phyloP scores from a whole-genome alignment of 2,888 invertebrate genomes.

The Xanthia togata region DNA sequence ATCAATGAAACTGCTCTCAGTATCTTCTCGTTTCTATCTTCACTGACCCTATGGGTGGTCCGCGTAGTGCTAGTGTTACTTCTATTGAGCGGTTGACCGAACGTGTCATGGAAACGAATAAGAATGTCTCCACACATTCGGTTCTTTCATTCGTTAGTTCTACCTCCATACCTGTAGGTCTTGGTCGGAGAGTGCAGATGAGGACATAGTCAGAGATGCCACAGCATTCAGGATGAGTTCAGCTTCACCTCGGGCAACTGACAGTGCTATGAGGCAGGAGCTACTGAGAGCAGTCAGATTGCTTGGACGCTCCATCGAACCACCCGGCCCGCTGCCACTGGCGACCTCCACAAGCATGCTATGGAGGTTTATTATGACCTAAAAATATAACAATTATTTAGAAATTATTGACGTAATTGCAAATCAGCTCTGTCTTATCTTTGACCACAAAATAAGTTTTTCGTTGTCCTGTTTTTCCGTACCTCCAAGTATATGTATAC shows the following conservation, averaged over 20 bases:
- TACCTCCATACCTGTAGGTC: constrained; percentile 92
- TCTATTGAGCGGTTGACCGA: not conserved
- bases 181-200: constrained; percentile 94
- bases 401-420: not conserved
- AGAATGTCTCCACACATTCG: not conserved
- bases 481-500: not conserved
- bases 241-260: constrained; percentile 98
- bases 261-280: constrained; percentile 97
- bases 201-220: constrained; percentile 96
- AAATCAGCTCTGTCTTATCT: not conserved
- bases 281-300: constrained; percentile 96
- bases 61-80: not conserved
- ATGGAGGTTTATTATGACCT: constrained; percentile 95
- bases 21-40: not conserved
- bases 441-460: not conserved
- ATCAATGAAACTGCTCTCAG: not conserved
- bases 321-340: constrained; percentile 89
- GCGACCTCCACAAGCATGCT: constrained; percentile 95
- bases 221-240: constrained; percentile 96
- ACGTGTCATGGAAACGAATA: not conserved
- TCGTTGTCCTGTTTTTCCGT: not conserved
- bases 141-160: not conserved
- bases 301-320: constrained; percentile 89
- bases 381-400: constrained; percentile 66
- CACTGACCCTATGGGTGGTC: not conserved